Base-by-base conservation (phyloP, 2,797 vertebrate species). In the Anabacerthia variegaticeps region DNA sequence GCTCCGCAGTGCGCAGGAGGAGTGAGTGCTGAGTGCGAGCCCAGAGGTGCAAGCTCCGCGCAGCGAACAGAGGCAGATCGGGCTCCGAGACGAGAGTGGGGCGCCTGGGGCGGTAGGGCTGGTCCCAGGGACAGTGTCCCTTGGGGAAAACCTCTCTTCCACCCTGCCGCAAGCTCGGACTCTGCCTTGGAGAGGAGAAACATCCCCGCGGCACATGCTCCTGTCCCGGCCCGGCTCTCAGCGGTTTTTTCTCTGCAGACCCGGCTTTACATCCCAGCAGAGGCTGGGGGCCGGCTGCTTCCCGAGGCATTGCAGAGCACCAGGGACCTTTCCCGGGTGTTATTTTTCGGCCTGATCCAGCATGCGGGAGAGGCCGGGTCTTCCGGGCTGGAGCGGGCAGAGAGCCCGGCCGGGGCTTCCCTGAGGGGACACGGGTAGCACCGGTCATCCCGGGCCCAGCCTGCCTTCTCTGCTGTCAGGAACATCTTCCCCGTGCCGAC, bases 401-500 rank as follows among this genome's bases (percentile, higher is more conserved):
- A n/a, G 17, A 30, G n/a, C 30, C 41, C 4, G 32, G 28, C 16
- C 8, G 6, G 15, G 14, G 6, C 6, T 66, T 51, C n/a, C 52
- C 52, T 17, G 68, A 4, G 10, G 26, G 13, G 5, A 36, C 2
- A 26, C 5, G 24, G 24, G 37, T 2, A n/a, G 8, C 10, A 8
- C 28, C 12, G 4, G 27, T 9, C 18, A 2, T 3, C 27, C 21
- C 7, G 1, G 5, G 16, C 23, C 32, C 36, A 26, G 15, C 19
- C 54, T 2, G 39, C 20, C 28, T 51, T 23, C 44, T 30, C 12
- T 32, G 32, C 36, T 14, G 9, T 30, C 27, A 34, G 56, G 48
- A 83, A 4, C 28, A 28, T 3, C 81, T 26, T 63, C 16, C 16
- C 14, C 5, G 6, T 36, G 32, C 26, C 26, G 10, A 36, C 58